Evolutionary conservation across 2,113 vertebrate species (phyloP).

Genomic region (Lipophrys pholis): DNA sequence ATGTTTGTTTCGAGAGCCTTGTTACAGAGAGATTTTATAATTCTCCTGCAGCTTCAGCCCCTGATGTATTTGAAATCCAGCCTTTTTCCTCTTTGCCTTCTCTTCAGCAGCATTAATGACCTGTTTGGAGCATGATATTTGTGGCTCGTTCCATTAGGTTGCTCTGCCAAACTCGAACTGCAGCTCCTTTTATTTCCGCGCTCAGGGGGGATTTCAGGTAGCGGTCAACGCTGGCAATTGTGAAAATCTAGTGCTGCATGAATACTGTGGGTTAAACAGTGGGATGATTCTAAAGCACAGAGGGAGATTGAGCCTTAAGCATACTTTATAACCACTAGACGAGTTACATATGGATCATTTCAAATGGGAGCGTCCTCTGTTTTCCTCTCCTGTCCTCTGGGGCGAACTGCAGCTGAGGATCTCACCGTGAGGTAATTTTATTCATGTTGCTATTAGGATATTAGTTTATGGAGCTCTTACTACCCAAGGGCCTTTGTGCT

Average conservation of each 20-base stretch:
- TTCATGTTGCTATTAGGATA: slow-evolving; percentile 37
- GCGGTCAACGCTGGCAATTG: slow-evolving; percentile 22
- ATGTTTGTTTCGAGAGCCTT: slow-evolving; percentile 30
- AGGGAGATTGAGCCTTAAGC: slow-evolving; percentile 22
- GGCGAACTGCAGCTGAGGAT: not conserved
- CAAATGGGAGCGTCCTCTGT: slow-evolving; percentile 13
- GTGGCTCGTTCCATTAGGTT: slow-evolving; percentile 21
- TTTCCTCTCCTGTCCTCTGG: slow-evolving; percentile 4
- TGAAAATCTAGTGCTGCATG: slow-evolving; percentile 16
- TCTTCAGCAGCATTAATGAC: slow-evolving; percentile 34
- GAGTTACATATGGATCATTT: slow-evolving; percentile 28
- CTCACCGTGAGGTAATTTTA: slow-evolving; percentile 43
- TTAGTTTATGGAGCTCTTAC: slow-evolving; percentile 37
- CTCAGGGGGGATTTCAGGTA: slow-evolving; percentile 40
- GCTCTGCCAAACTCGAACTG: slow-evolving; percentile 39
- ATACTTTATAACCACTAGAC: slow-evolving; percentile 1
- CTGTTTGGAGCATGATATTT: slow-evolving; percentile 32
- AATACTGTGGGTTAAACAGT: slow-evolving; percentile 19
- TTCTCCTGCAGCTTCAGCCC: slow-evolving; percentile 9
- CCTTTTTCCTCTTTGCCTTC: slow-evolving; percentile 18
- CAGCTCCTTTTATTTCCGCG: slow-evolving; percentile 34
- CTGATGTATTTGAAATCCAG: slow-evolving; percentile 23
- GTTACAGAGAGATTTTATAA: slow-evolving; percentile 16
- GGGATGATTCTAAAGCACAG: not conserved
- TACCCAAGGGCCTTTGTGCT: slow-evolving; percentile 35